These are phyloP conservation scores for Sarcophaga peregrina DNA, from an alignment of 1,140 invertebrate genomes.

Conservation along the genomic window DNA sequence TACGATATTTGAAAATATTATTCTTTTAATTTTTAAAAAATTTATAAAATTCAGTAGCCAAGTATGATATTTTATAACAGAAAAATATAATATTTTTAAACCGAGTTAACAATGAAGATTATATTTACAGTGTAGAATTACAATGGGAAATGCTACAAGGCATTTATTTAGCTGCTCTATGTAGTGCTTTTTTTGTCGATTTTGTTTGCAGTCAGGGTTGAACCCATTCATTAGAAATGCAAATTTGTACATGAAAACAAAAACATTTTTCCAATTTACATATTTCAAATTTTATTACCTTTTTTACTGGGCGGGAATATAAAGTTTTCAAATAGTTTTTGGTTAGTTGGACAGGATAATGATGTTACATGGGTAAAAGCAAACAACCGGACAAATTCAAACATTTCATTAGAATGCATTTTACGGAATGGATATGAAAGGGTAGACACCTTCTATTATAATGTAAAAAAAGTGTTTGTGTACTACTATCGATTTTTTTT, in stretches of 20 bases:
- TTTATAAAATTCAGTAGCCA: too few species aligned
- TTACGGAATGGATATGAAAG: too few species aligned
- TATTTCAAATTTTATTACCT: slow-evolving; percentile 18
- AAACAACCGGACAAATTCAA: too few species aligned
- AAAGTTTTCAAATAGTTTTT: slow-evolving; percentile 29
- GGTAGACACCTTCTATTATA: too few species aligned
- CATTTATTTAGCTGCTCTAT: neutral
- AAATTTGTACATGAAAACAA: slow-evolving; percentile 45
- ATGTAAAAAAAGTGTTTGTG: too few species aligned
- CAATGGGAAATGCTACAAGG: slow-evolving; percentile 39
- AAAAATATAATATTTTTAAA: slow-evolving; percentile 10
- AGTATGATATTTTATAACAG: too few species aligned
- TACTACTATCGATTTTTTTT: too few species aligned
- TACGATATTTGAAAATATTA: too few species aligned
- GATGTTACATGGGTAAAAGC: neutral
- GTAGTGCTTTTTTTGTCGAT: neutral
- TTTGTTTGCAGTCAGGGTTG: slow-evolving; percentile 15
- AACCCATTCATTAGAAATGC: slow-evolving; percentile 44
- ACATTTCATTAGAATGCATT: too few species aligned
- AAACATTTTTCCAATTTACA: slow-evolving; percentile 40
- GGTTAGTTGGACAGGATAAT: neutral
- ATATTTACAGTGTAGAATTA: neutral
- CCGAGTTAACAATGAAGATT: neutral
- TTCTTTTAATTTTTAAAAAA: too few species aligned
- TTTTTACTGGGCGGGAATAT: slow-evolving; percentile 3